Conservation (phyloP, 2,797 vertebrate genomes). For the Sorex maritimensis region DNA sequence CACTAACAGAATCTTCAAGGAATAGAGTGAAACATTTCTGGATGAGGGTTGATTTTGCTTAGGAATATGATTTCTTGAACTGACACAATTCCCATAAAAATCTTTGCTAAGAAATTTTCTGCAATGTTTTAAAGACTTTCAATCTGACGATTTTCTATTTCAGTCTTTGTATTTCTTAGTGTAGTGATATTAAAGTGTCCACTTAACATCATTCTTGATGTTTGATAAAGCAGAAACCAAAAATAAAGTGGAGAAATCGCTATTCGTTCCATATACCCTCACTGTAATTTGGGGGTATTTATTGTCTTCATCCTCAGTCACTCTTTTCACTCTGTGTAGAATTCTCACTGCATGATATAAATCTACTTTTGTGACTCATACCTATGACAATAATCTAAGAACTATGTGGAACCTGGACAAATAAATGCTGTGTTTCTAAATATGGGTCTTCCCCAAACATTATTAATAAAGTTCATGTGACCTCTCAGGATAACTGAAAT, state of each 20-base stretch:
- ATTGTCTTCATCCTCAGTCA: neutral
- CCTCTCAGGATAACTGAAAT: neutral
- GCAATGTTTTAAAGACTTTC: neutral
- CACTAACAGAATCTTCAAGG: neutral
- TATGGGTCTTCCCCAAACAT: constrained; percentile 23
- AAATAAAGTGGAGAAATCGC: constrained; percentile 17
- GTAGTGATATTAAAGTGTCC: neutral
- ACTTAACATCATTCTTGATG: neutral
- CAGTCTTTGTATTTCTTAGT: constrained; percentile 10
- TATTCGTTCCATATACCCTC: neutral
- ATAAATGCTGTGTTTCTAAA: constrained; percentile 63
- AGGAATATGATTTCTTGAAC: neutral
- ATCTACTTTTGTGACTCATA: neutral
- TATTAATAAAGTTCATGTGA: constrained; percentile 40
- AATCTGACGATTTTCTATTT: constrained; percentile 30
- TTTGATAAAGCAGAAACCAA: constrained; percentile 47
- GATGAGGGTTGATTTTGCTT: neutral
- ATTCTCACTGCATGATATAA: constrained; percentile 21
- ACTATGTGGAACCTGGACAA: neutral
- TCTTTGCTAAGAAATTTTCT: constrained; percentile 5
- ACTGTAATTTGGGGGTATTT: neutral
- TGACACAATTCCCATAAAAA: neutral
- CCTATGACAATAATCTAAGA: neutral
- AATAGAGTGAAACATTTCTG: neutral
- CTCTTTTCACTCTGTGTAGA: neutral